These are phyloP conservation scores for Xerus rutilus DNA, from an alignment of 2,797 vertebrate species.

Conservation along the genomic window DNA sequence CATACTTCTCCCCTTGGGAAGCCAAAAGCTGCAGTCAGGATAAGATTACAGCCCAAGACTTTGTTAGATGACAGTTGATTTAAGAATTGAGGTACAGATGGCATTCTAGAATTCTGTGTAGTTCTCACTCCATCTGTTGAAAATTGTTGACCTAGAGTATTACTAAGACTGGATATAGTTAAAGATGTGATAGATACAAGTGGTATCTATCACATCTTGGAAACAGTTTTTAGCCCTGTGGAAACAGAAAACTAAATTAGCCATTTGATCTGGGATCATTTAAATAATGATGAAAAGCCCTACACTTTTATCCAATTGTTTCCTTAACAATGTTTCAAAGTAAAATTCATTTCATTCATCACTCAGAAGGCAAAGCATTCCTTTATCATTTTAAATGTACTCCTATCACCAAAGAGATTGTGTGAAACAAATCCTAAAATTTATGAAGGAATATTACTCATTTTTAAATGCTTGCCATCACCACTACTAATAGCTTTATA, in stretches of 20 bases:
- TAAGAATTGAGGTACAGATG: background rate
- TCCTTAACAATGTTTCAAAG: slow-evolving; percentile 28
- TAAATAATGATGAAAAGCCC: background rate
- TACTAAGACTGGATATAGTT: background rate
- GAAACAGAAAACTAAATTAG: background rate
- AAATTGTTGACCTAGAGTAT: background rate
- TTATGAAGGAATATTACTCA: background rate
- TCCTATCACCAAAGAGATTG: background rate
- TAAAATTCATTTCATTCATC: background rate
- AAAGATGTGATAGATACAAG: background rate
- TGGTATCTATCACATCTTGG: no score
- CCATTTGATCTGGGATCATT: slow-evolving; percentile 12
- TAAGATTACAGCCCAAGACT: background rate
- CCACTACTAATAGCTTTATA: background rate
- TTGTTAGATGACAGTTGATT: background rate
- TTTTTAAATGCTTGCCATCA: background rate
- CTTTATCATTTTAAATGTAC: background rate
- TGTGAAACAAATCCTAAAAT: background rate
- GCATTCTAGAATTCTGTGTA: background rate
- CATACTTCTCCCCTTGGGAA: background rate
- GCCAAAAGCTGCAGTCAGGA: background rate
- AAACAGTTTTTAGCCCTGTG: background rate
- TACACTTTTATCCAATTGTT: background rate
- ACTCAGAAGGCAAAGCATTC: background rate
- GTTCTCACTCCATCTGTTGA: background rate